These are phyloP conservation scores for Typhlichthys subterraneus DNA, from an alignment of 2,797 vertebrate genomes.

Conservation along the genomic window DNA sequence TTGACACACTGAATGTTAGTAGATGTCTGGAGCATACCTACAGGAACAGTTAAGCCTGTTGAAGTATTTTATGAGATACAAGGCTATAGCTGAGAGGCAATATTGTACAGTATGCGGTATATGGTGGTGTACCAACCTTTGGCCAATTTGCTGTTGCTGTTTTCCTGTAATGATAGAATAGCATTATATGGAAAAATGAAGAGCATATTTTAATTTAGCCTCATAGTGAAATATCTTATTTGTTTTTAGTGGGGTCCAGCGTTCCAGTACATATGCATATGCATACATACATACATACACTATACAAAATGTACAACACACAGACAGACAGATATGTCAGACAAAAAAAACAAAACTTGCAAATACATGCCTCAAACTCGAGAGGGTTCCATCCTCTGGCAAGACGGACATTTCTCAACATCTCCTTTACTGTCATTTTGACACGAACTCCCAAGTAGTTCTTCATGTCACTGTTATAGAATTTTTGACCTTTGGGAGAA, in stretches of 20 bases:
- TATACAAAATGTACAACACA: too few species aligned
- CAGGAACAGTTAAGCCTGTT: too few species aligned
- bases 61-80: background rate
- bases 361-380: slow-evolving; percentile 66
- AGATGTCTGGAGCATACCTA: too few species aligned
- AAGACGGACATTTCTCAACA: slow-evolving; percentile 79
- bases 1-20: too few species aligned
- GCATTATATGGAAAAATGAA: slow-evolving; percentile 9
- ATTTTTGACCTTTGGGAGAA: slow-evolving; percentile 52
- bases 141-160: slow-evolving; percentile 34
- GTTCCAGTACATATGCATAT: background rate
- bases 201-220: slow-evolving; percentile 1
- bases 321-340: background rate
- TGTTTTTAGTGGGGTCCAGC: background rate
- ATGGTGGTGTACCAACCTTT: slow-evolving; percentile 60
- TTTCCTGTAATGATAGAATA: slow-evolving; percentile 37
- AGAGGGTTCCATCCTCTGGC: slow-evolving; percentile 71
- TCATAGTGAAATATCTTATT: slow-evolving; percentile 2
- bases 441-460: slow-evolving; percentile 85
- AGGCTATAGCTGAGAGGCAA: background rate
- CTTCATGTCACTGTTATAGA: slow-evolving; percentile 45
- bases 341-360: background rate
- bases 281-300: slow-evolving; percentile 1
- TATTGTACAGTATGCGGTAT: background rate
- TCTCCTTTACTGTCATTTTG: slow-evolving; percentile 84